Conservation (phyloP, 2,888 invertebrate genomes). For the Scrobipalpa costella region DNA sequence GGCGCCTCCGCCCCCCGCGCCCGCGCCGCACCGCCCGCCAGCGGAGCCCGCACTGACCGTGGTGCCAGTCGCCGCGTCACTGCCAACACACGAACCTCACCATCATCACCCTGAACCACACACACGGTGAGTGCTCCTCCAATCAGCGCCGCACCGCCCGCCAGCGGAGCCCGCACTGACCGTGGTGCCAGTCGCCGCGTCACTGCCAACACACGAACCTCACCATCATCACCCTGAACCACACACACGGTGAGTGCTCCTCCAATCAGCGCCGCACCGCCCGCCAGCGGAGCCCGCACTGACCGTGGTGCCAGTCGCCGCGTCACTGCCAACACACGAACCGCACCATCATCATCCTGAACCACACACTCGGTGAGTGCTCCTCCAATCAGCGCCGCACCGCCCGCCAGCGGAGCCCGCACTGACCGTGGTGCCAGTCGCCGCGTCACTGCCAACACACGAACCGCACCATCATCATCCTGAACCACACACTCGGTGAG, state of each 20-base stretch:
- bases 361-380: constrained; percentile 45
- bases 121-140: constrained; percentile 78
- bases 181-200: constrained; percentile 78
- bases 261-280: constrained; percentile 88
- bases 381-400: constrained; percentile 88
- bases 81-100: constrained; percentile 70
- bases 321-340: constrained; percentile 78
- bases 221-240: constrained; percentile 34
- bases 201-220: constrained; percentile 73
- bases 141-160: constrained; percentile 87
- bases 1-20: constrained; percentile 85
- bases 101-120: constrained; percentile 32
- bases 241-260: constrained; percentile 67
- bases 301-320: constrained; percentile 79
- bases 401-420: constrained; percentile 86
- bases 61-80: constrained; percentile 79
- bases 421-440: constrained; percentile 82
- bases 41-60: constrained; percentile 85
- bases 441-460: constrained; percentile 77
- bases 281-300: constrained; percentile 86
- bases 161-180: constrained; percentile 87
- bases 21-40: constrained; percentile 87
- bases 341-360: constrained; percentile 35
- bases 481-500: constrained; percentile 29
- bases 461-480: constrained; percentile 49